Percentiles rank a stretch among this genome's conserved stretches.
These are phyloP conservation scores for Alosa sapidissima DNA, from an alignment of 2,797 vertebrate genomes.

Conservation along the genomic window DNA sequence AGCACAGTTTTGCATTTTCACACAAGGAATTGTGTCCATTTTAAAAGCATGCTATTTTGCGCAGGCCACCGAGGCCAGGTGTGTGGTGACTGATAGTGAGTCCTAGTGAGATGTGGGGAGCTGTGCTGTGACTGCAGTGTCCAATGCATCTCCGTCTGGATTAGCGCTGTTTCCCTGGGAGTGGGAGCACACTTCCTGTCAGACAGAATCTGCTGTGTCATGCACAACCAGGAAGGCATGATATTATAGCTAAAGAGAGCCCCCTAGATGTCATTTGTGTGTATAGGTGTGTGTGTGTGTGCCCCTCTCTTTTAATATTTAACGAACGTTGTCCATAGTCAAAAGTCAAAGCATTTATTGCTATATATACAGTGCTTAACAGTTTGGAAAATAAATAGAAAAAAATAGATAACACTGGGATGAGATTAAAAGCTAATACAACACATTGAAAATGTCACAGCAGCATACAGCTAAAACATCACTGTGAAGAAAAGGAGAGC, in stretches of 20 bases:
- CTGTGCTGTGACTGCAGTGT: not conserved
- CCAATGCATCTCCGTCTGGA: not conserved
- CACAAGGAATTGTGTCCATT: too few species aligned
- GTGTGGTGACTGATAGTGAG: too few species aligned
- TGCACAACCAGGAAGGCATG: conserved; percentile 6
- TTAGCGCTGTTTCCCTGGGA: not conserved
- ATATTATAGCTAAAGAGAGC: not conserved
- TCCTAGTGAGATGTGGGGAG: not conserved
- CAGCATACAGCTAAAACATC: not conserved
- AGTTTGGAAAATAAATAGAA: too few species aligned
- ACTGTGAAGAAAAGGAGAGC: not conserved
- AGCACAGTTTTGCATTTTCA: too few species aligned
- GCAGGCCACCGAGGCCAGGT: too few species aligned
- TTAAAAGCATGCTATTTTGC: too few species aligned
- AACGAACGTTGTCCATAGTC: too few species aligned
- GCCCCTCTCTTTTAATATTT: not conserved
- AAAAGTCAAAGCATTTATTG: too few species aligned
- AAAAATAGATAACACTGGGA: not conserved
- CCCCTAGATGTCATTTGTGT: not conserved
- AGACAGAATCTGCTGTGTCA: conserved; percentile 12
- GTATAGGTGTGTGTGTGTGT: not conserved
- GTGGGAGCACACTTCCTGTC: not conserved
- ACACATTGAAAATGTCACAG: not conserved
- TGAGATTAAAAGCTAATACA: not conserved
- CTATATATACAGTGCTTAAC: too few species aligned